Conservation (phyloP, 2,888 invertebrate species). For the Acrocera orbiculus region DNA sequence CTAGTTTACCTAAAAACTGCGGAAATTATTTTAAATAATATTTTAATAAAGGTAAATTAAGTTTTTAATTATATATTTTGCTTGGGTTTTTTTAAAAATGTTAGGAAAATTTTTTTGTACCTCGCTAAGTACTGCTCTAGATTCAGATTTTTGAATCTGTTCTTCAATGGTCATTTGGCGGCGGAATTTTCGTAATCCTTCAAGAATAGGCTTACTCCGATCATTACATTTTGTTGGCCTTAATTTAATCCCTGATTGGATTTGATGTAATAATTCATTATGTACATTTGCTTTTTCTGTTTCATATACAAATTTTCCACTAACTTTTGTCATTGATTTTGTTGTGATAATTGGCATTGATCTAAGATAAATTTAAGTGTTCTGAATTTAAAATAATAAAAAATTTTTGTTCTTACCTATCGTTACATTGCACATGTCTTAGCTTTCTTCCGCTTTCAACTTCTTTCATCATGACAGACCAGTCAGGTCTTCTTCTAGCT, state of each 20-base stretch:
- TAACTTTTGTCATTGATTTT: conserved; percentile 46
- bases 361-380: conserved; percentile 20
- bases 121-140: conserved; percentile 36
- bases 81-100: not conserved
- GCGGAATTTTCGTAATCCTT: conserved; percentile 70
- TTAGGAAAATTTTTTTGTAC: conserved; percentile 18
- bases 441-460: conserved; percentile 65
- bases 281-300: conserved; percentile 68
- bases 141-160: conserved; percentile 68
- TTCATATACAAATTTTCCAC: conserved; percentile 69
- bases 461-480: conserved; percentile 82
- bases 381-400: not conserved
- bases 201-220: conserved; percentile 66
- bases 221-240: conserved; percentile 67
- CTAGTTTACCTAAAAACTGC: not conserved
- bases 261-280: conserved; percentile 64
- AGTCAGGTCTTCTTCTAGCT: conserved; percentile 68
- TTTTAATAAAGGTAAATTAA: not conserved
- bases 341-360: conserved; percentile 42
- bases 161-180: conserved; percentile 82
- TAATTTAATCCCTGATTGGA: conserved; percentile 56
- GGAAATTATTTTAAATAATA: not conserved
- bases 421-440: conserved; percentile 70
- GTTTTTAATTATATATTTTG: too few species aligned
- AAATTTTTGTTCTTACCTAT: conserved; percentile 35